Base-by-base conservation (phyloP, 2,888 invertebrate genomes). In the Eupsilia transversa region DNA sequence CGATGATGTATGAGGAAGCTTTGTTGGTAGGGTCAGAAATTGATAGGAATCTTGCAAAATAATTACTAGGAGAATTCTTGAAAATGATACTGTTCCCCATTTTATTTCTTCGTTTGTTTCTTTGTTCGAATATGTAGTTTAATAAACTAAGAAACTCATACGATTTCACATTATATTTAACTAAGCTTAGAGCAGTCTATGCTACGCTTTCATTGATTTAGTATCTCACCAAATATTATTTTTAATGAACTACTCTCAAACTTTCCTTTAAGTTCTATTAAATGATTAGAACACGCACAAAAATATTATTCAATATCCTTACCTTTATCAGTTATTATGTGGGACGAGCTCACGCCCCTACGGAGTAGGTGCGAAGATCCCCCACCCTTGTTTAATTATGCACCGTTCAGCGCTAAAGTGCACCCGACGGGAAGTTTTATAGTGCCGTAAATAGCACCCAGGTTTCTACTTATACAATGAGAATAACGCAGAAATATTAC, bases 341-440 rank as follows among this genome's bases (percentile, higher is more conserved):
- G 79, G 86, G 71, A 83, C 81, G 77, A 80, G 74, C 76, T 72
- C 70, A 69, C 79, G 69, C 78, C 87, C 75, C 79, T 78, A 68
- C 77, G 76, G 65, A 81, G 77, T 87, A 85, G 89, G 89, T 88
- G 87, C 85, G 80, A 86, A 83, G 86, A 83, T 72, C 86, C 81
- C 74, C 82, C 86, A 82, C 83, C 84, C 87, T 83, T 86, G 86
- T 91, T 92, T 93, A 93, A 93, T 93, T 93, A 93, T 93, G 92
- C 93, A 92, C 87, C 87, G 88, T 86, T 87, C 87, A 86, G 87
- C 88, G 87, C 84, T 88, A 84, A 90, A 89, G 90, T 92, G 91
- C 92, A 92, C 86, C 88, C 89, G 80, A 87, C 88, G 87, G 89
- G 86, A 89, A 91, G 87, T 91, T 91, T 91, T 92, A 92, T 90